phyloP scores from a whole-genome alignment of 2,113 vertebrate species.

The Silurus meridionalis region DNA sequence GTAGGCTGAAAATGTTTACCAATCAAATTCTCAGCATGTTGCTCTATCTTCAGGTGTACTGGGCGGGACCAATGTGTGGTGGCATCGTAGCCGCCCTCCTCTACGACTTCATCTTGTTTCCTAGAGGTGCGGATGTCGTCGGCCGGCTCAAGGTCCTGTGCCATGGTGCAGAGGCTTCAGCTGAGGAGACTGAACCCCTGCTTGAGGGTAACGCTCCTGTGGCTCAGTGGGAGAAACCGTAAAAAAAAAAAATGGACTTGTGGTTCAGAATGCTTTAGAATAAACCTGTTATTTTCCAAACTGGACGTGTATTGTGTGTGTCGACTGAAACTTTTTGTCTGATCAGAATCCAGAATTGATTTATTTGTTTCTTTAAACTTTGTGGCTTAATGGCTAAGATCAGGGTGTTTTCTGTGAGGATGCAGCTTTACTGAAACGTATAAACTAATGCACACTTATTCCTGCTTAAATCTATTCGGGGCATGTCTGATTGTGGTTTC shows the following conservation, averaged over 20 bases:
- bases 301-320: not conserved
- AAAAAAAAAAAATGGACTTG: not conserved
- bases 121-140: not conserved
- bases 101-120: constrained; percentile 36
- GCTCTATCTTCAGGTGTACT: constrained; percentile 47
- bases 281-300: not conserved
- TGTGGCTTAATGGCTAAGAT: not conserved
- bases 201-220: constrained; percentile 14
- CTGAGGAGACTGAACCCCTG: constrained; percentile 5
- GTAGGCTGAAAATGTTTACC: not conserved
- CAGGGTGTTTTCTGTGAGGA: not conserved
- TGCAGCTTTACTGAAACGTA: not conserved
- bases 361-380: not conserved
- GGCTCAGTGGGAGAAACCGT: constrained; percentile 1
- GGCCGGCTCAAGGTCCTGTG: constrained; percentile 26
- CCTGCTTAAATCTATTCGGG: not conserved
- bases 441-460: not conserved
- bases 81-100: constrained; percentile 13
- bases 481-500: not conserved
- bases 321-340: not conserved
- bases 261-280: not conserved
- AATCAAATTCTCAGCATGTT: not conserved
- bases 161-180: constrained; percentile 1
- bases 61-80: constrained; percentile 35
- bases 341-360: not conserved